Conservation (phyloP, 2,113 vertebrate species). For the Nesoenas mayeri region DNA sequence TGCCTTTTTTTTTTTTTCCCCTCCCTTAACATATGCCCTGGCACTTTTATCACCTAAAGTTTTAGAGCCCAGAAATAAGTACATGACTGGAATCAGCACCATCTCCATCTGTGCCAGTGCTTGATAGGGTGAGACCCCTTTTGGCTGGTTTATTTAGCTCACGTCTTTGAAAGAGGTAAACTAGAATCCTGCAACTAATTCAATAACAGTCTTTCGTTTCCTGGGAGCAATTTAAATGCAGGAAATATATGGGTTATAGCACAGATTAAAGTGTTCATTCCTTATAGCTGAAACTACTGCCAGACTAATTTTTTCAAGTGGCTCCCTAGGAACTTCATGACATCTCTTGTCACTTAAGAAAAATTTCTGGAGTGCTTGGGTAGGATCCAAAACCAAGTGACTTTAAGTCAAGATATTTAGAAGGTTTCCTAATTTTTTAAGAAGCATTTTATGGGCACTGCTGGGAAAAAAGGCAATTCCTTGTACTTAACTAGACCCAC, state of each 20-base stretch:
- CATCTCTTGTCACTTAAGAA: neutral
- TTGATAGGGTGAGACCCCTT: neutral
- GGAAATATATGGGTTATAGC: neutral
- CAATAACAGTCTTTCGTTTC: neutral
- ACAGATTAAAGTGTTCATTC: neutral
- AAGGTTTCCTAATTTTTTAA: neutral
- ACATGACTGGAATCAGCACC: neutral
- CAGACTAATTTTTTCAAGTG: neutral
- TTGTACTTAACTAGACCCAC: neutral
- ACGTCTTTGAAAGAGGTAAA: neutral
- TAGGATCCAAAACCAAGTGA: neutral
- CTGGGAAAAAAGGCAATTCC: neutral
- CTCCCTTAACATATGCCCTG: neutral
- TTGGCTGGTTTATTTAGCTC: neutral
- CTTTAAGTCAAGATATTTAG: neutral
- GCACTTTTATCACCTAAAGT: neutral
- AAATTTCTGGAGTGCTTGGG: neutral
- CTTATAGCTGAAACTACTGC: neutral
- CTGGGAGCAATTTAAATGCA: neutral
- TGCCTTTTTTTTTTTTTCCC: accelerated
- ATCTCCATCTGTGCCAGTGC: neutral
- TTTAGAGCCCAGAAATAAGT: neutral
- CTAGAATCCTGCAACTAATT: neutral
- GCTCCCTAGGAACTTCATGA: neutral
- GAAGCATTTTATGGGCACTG: neutral